Base-by-base conservation (phyloP, 2,797 vertebrate species). In the Buceros bicornis region DNA sequence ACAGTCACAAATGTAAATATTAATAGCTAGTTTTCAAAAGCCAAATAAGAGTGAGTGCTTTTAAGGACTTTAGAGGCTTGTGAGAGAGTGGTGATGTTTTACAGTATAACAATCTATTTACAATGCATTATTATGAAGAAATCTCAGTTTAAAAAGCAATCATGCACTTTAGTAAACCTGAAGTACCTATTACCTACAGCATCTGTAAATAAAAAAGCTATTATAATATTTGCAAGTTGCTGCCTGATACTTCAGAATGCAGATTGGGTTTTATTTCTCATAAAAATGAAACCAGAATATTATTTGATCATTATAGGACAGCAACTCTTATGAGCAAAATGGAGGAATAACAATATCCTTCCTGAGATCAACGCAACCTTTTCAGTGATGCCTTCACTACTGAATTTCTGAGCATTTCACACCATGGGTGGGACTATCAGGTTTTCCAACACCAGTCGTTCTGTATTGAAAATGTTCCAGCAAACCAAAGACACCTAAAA, bases 1-100 rank as follows among this genome's bases (percentile, higher is more conserved):
- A 93, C 95, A 95, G 95, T 97, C 93, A 96, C 81, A 97, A 95
- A 97, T 73, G 87, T 86, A 96, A 97, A 96, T 95, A 98, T 97
- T 94, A 98, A 95, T 96, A 97, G 87, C 87, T 92, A 96, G 70
- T 97, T 98, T 97, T 95, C 81, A 94, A 97, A 97, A 96, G 95
- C 96, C 95, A 98, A 98, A 98, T 97, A 98, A 98, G 89, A 95
- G 69, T 82, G 80, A 98, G 96, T 96, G 96, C 93, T 98, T 98
- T 98, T 98, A 97, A 97, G 96, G 97, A 96, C 96, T 98, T 94
- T 92, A 65, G 93, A 97, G 87, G 94, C 86, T 95, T 96, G 85
- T 95, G 91, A 97, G 97, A 97, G 92, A 92, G 91, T 95, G 69
- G 67, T 43, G 31, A 50, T 89, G 66, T 87, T 96, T 95, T 90